These are phyloP conservation scores for Agrilus biguttatus DNA, from an alignment of 2,888 invertebrate genomes.

Conservation along the genomic window DNA sequence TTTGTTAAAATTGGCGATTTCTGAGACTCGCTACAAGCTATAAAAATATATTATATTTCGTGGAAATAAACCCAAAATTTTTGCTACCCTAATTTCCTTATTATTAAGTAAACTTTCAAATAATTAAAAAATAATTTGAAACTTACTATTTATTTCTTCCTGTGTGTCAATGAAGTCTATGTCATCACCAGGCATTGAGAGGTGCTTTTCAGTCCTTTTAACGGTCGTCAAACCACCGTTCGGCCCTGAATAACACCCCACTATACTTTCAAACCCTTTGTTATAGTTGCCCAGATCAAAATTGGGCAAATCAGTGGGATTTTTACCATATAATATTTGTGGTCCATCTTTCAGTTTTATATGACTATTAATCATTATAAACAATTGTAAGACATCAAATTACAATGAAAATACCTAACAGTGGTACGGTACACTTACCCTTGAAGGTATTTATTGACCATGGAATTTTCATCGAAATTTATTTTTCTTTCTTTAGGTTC, in stretches of 20 bases:
- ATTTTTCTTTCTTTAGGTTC: conserved; percentile 39
- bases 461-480: conserved; percentile 41
- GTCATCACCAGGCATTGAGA: conserved; percentile 50
- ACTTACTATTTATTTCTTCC: conserved; percentile 22
- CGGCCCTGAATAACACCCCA: conserved; percentile 69
- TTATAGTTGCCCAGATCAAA: conserved; percentile 37
- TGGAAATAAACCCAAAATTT: neutral
- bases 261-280: conserved; percentile 40
- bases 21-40: neutral
- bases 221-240: conserved; percentile 66
- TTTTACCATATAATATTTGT: conserved; percentile 52
- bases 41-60: neutral
- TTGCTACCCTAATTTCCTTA: neutral
- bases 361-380: conserved; percentile 19
- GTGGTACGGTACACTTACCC: conserved; percentile 37
- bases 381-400: conserved; percentile 20
- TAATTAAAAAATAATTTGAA: conserved; percentile 1
- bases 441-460: conserved; percentile 54
- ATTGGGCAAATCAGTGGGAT: conserved; percentile 57
- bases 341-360: conserved; percentile 33
- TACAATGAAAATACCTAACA: neutral
- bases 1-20: conserved; percentile 16
- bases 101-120: neutral
- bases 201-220: conserved; percentile 47
- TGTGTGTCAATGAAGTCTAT: conserved; percentile 57